A percentile compares a stretch with the other conserved stretches of the same genome.
phyloP scores from a whole-genome alignment of 2,797 vertebrate species.

The Galaxias olidus region DNA sequence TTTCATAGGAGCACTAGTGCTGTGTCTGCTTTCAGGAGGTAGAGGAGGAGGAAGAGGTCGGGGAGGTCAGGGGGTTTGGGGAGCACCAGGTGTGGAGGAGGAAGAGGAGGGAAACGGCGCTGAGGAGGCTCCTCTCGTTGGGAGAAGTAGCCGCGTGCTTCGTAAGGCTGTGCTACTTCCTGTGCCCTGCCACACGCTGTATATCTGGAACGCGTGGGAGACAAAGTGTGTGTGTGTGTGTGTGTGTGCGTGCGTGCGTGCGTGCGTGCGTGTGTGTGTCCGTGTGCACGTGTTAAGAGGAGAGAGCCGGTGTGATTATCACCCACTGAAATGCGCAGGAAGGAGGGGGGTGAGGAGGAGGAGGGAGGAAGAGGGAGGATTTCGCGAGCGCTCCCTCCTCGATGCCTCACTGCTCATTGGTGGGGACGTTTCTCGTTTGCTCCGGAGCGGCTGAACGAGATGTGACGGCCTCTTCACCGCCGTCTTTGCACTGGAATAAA shows the following conservation, averaged over 20 bases:
- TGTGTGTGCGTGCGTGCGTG: not conserved
- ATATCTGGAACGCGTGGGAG: not conserved
- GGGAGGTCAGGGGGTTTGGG: no score
- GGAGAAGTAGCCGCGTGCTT: no score
- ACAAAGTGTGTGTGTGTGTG: not conserved
- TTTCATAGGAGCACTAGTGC: no score
- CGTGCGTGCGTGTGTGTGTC: not conserved
- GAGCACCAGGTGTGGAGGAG: no score
- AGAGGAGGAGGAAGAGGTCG: no score
- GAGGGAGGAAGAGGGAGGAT: not conserved
- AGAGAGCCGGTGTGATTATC: no score
- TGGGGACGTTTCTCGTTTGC: no score
- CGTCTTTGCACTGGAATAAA: not conserved
- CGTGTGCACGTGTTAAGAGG: not conserved
- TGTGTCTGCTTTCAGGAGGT: no score
- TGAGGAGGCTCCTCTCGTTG: no score
- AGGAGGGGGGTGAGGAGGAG: not conserved
- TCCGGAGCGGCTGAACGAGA: not conserved
- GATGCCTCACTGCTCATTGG: no score
- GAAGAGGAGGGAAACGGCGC: no score
- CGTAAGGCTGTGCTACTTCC: not conserved
- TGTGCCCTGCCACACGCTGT: not conserved
- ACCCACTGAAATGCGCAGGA: not conserved
- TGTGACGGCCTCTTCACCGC: not conserved
- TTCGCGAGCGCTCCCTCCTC: no score